phyloP scores from a whole-genome alignment of 2,113 vertebrate species.

The Athene cunicularia region DNA sequence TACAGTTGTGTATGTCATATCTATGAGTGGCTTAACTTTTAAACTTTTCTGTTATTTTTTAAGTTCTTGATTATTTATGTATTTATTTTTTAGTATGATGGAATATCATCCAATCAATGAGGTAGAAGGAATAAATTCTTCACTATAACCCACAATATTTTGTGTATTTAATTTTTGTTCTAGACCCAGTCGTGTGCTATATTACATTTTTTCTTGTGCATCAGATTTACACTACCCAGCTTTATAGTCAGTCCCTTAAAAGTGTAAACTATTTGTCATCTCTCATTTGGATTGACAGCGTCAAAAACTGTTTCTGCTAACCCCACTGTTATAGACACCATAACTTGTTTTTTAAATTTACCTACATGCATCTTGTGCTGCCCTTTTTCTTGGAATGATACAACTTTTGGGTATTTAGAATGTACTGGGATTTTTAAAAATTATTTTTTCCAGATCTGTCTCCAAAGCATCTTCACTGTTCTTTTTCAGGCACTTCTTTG shows the following conservation, averaged over 20 bases:
- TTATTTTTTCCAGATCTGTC: background rate
- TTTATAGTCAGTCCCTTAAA: background rate
- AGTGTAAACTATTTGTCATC: background rate
- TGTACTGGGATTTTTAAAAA: fast-evolving
- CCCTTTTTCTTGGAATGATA: background rate
- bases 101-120: background rate
- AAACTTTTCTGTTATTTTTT: background rate
- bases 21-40: background rate
- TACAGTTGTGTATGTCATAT: background rate
- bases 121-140: background rate
- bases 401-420: background rate
- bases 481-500: background rate
- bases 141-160: background rate
- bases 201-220: background rate
- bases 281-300: background rate
- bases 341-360: background rate
- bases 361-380: background rate
- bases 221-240: background rate
- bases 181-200: background rate
- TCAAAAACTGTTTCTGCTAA: background rate
- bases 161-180: background rate
- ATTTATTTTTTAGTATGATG: background rate
- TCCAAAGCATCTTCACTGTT: background rate
- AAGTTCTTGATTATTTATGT: background rate
- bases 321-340: background rate